phyloP scores from a whole-genome alignment of 2,797 vertebrate genomes.

The Oreonectes daqikongensis region DNA sequence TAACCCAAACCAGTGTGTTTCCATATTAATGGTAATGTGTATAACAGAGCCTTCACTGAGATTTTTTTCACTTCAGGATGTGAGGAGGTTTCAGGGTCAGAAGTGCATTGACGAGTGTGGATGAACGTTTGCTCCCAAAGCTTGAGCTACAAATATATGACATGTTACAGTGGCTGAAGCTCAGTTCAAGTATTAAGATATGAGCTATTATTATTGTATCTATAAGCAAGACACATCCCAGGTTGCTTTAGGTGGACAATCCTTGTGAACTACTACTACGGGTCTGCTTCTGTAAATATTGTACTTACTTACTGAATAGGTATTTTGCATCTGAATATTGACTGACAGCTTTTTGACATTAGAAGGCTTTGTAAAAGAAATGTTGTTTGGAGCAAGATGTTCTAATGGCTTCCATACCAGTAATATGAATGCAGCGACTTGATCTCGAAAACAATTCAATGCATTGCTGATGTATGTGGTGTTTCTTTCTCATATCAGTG shows the following conservation, averaged over 20 bases:
- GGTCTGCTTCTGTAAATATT: no score
- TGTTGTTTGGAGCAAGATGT: not conserved
- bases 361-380: no score
- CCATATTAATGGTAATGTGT: slow-evolving; percentile 37
- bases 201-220: not conserved
- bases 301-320: no score
- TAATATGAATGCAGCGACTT: not conserved
- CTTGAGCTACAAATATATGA: not conserved
- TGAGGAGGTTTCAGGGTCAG: slow-evolving; percentile 12
- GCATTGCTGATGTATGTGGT: slow-evolving; percentile 22
- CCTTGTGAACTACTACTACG: no score
- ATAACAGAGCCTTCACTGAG: not conserved
- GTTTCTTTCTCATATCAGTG: slow-evolving; percentile 29
- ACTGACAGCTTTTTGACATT: no score
- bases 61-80: slow-evolving; percentile 15
- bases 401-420: not conserved
- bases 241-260: no score
- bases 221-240: not conserved
- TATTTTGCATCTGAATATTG: not conserved
- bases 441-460: slow-evolving; percentile 17
- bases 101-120: not conserved
- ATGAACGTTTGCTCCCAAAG: slow-evolving; percentile 5
- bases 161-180: not conserved
- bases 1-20: slow-evolving; percentile 1
- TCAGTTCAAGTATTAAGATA: not conserved